These are phyloP conservation scores for Coleophora deauratella DNA, from an alignment of 2,888 invertebrate genomes.

Conservation along the genomic window DNA sequence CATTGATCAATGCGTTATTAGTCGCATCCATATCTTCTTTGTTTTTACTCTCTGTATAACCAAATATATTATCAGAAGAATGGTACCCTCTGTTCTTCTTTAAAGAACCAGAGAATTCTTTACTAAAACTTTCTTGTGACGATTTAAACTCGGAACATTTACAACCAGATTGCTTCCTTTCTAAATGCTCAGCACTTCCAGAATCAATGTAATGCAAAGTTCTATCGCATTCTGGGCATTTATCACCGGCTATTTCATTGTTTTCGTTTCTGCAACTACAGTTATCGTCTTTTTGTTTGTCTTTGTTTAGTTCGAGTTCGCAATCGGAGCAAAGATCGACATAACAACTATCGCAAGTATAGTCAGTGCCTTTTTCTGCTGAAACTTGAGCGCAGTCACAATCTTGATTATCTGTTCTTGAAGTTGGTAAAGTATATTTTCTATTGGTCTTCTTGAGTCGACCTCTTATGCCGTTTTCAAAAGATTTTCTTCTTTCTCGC, in stretches of 20 bases:
- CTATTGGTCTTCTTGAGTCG: conserved; percentile 75
- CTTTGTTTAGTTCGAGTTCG: conserved; percentile 47
- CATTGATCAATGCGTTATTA: conserved; percentile 43
- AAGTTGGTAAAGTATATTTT: conserved; percentile 43
- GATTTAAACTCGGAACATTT: conserved; percentile 64
- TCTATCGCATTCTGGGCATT: conserved; percentile 60
- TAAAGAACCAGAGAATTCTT: conserved; percentile 44
- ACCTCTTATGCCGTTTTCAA: conserved; percentile 74
- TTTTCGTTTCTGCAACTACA: conserved; percentile 42
- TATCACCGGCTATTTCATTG: conserved; percentile 35
- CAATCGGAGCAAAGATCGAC: conserved; percentile 62
- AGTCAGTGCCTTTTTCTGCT: conserved; percentile 56
- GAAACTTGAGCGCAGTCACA: conserved; percentile 58
- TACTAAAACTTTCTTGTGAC: conserved; percentile 62
- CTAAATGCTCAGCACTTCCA: conserved; percentile 52
- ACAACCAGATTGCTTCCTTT: conserved; percentile 46
- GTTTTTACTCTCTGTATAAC: conserved; percentile 49
- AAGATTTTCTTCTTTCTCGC: conserved; percentile 77
- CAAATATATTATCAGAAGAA: conserved; percentile 61
- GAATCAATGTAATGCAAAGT: conserved; percentile 58
- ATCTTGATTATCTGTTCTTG: conserved; percentile 39
- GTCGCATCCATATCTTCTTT: conserved; percentile 52
- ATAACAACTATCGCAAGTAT: conserved; percentile 61
- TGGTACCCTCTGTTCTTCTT: conserved; percentile 62
- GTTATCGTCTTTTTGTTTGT: conserved; percentile 39